Base-by-base conservation (phyloP, 1,140 invertebrate species). In the Gryon sp. region DNA sequence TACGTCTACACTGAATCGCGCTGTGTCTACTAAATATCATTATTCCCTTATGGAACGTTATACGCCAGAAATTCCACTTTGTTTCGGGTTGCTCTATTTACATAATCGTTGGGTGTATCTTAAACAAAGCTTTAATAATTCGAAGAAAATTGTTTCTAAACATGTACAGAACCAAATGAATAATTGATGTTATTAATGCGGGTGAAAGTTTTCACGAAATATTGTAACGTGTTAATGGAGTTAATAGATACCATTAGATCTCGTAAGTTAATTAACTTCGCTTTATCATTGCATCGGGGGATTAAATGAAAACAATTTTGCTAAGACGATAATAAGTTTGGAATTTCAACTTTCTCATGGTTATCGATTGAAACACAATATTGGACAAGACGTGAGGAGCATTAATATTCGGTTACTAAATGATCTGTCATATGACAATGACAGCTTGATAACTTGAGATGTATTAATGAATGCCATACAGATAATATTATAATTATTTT, bases 121-220 rank as follows among this genome's bases (percentile, higher is more conserved):
- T 65, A 48, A 73, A 65, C 59, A 73, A 65, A 65, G 57, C 48
- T 73, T 73, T 73, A 73, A 73, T 73, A 65, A 73, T 73, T 65
- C 55, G 59, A 57, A 57, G 50, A 73, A 73, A 73, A 65, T 73
- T 73, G 59, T 63, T 63, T 70, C 55, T 62, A 60, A 70, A 53
- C 66, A 52, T 70, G 28, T 43, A 53, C 57, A 30, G 14, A 11
- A 20, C 38, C 15, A 40, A 38, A 28, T 70, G 40, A 70, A 70
- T 63, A 62, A 40, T 48, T 62, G 26, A 55, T 48, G 30, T 73
- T 73, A 53, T 63, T 46, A 53, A 72, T 48, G 55, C 38, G 14
- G 22, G 14, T 15, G 45, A 62, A 62, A 52, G n/a, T 55, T 69
- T 60, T 22, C 0, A 43, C 15, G 32, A 62, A 53, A 62, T 53